These are phyloP conservation scores for Hyppa rectilinea DNA, from an alignment of 2,888 invertebrate genomes.

Conservation along the genomic window DNA sequence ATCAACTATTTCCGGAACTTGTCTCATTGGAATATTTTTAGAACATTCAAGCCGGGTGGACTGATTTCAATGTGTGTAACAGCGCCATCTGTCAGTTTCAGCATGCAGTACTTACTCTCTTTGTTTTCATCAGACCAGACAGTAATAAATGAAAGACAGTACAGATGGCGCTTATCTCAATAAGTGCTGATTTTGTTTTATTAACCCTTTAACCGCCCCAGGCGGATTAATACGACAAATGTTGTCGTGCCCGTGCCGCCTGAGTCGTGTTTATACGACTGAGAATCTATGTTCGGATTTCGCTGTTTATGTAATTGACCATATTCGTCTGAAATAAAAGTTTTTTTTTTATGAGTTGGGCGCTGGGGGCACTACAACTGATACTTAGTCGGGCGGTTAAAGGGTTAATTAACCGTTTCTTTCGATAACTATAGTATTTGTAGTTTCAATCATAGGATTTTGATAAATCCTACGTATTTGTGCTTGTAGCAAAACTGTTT, in stretches of 20 bases:
- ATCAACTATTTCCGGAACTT: constrained; percentile 61
- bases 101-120: constrained; percentile 50
- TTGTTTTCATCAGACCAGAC: constrained; percentile 36
- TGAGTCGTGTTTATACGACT: too few relatives aligned
- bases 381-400: too few relatives aligned
- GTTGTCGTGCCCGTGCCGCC: too few relatives aligned
- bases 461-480: constrained; percentile 1
- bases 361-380: too few relatives aligned
- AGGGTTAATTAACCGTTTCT: too few relatives aligned
- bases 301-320: too few relatives aligned
- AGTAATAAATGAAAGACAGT: constrained; percentile 53
- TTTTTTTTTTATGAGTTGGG: too few relatives aligned
- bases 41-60: constrained; percentile 70
- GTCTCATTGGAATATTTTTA: constrained; percentile 84
- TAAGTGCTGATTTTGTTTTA: constrained; percentile 8
- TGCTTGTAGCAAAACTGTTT: background rate
- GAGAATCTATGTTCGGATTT: too few relatives aligned
- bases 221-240: too few relatives aligned
- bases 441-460: constrained; percentile 7
- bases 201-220: too few relatives aligned
- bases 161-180: constrained; percentile 81
- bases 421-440: background rate
- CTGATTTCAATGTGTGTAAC: constrained; percentile 83
- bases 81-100: constrained; percentile 85
- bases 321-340: too few relatives aligned